Conservation (phyloP, 1,140 invertebrate genomes). For the Zophobas atratus region DNA sequence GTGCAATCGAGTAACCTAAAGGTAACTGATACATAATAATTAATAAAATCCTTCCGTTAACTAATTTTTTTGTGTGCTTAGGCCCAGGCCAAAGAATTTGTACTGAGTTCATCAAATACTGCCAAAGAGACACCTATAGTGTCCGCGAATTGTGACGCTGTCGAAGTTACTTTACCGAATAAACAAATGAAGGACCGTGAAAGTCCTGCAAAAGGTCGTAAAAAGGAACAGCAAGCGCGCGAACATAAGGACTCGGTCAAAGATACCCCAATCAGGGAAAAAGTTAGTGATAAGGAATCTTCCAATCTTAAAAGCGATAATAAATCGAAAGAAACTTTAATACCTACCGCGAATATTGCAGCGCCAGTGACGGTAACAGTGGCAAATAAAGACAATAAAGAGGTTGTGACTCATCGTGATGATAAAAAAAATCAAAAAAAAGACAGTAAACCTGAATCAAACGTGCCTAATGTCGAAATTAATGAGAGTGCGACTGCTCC, state of each 20-base stretch:
- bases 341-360: slow-evolving; percentile 30
- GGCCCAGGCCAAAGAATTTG: slow-evolving; percentile 65
- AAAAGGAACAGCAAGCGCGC: slow-evolving; percentile 52
- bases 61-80: slow-evolving; percentile 54
- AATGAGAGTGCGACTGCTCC: slow-evolving; percentile 43
- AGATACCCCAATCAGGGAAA: slow-evolving; percentile 41
- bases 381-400: slow-evolving; percentile 50
- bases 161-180: slow-evolving; percentile 64
- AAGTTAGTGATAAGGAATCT: slow-evolving; percentile 47
- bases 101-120: slow-evolving; percentile 53
- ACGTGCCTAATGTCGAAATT: slow-evolving; percentile 38
- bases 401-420: slow-evolving; percentile 46
- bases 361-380: slow-evolving; percentile 43
- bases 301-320: slow-evolving; percentile 48
- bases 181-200: slow-evolving; percentile 63
- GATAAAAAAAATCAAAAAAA: slow-evolving; percentile 56
- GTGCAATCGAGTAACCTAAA: slow-evolving; percentile 64
- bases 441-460: slow-evolving; percentile 48
- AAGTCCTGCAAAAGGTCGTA: slow-evolving; percentile 64
- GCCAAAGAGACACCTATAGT: slow-evolving; percentile 66
- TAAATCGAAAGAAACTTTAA: slow-evolving; percentile 38
- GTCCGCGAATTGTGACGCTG: slow-evolving; percentile 64
- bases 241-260: slow-evolving; percentile 42
- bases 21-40: slow-evolving; percentile 52
- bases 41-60: not conserved